A percentile compares a stretch with the other conserved stretches of the same genome.
phyloP scores from a whole-genome alignment of 2,113 vertebrate species.

The Labrus mixtus region DNA sequence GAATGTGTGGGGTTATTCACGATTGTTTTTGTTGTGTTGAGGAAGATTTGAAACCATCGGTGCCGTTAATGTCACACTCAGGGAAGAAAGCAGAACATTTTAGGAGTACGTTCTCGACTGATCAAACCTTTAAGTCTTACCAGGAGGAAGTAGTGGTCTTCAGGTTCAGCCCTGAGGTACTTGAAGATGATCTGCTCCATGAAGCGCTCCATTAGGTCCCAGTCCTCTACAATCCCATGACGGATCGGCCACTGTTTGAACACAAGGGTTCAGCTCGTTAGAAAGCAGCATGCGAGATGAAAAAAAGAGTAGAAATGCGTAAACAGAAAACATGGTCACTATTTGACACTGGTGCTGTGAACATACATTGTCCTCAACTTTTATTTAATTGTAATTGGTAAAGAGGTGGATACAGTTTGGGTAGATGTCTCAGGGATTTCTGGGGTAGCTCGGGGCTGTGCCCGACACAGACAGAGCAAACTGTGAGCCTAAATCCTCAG shows the following conservation, averaged over 20 bases:
- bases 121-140: slow-evolving; percentile 77
- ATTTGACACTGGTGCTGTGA: too few species aligned
- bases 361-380: too few species aligned
- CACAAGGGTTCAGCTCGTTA: background rate
- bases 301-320: background rate
- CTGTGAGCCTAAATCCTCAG: too few species aligned
- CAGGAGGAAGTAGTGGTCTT: slow-evolving; percentile 99
- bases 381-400: too few species aligned
- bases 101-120: background rate
- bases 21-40: too few species aligned
- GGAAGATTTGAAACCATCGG: too few species aligned
- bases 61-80: background rate
- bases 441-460: too few species aligned
- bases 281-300: background rate
- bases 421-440: too few species aligned
- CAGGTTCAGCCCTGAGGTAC: slow-evolving; percentile 96
- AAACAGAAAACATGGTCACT: too few species aligned
- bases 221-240: slow-evolving; percentile 98
- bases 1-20: too few species aligned
- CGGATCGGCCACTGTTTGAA: slow-evolving; percentile 94
- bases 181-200: slow-evolving; percentile 99
- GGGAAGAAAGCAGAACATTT: background rate
- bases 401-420: too few species aligned
- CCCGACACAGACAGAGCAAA: too few species aligned
- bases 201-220: slow-evolving; percentile 99